Base-by-base conservation (phyloP, 2,113 vertebrate species). In the Pseudorectes ferrugineus region DNA sequence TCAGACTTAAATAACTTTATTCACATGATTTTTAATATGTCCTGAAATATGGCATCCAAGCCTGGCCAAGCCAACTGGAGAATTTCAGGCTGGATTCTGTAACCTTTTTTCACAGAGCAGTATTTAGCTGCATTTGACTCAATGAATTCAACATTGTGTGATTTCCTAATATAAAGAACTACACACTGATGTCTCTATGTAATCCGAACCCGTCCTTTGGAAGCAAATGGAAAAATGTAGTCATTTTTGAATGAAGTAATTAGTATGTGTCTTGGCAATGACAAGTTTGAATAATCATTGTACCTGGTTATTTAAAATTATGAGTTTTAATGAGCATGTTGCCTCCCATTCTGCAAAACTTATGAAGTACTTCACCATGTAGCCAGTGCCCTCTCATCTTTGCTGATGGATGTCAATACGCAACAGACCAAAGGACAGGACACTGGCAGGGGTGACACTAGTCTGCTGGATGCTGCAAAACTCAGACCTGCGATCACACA, bases 351-450 rank as follows among this genome's bases (percentile, higher is more conserved):
- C 45, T 93, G 22, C 65, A 42, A 81, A 92, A 65, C 35, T 74
- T 83, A 51, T 97, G 97, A 95, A 97, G 91, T 98, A 38, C 62
- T 97, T 75, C 89, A 96, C 75, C 92, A 89, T 0, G 86, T 98
- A 52, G 93, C 96, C 16, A 96, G 36, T 31, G 89, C 93, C 49
- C 95, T 98, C 72, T 98, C 98, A 0, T 97, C 96, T 72, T 95
- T 98, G 81, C 66, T 98, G 74, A 86, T 70, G 0, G 9, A 95
- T 2, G 26, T 96, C 67, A 95, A 91, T 65, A 80, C 43, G 55
- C 46, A 87, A 36, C 49, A 94, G 61, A 92, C 85, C 48, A 92
- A 79, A 57, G 54, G 43, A 11, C 36, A 49, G 31, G 51, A 87
- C 4, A 14, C 67, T 12, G 22, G 72, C 3, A 6, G 26, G 29